Evolutionary conservation across 2,113 vertebrate species (phyloP).

Genomic region (Bubo bubo): DNA sequence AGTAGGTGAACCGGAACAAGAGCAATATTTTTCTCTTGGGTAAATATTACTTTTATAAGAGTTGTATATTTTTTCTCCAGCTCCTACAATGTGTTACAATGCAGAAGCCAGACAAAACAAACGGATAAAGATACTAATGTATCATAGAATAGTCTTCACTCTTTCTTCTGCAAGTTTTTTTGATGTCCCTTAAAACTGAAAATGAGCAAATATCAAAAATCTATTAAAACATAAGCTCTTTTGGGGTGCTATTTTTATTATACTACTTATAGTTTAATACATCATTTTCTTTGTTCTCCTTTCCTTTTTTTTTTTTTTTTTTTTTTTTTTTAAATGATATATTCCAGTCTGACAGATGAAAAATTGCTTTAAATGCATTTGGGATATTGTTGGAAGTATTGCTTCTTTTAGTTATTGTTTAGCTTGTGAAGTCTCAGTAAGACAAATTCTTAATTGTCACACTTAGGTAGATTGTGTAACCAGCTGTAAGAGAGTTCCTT

Average conservation of each 20-base stretch:
- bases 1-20: conserved; percentile 69
- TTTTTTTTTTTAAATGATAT: neutral
- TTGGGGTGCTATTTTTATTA: neutral
- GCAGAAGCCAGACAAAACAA: conserved; percentile 54
- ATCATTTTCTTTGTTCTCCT: neutral
- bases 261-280: neutral
- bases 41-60: conserved; percentile 49
- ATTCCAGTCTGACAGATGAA: neutral
- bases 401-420: neutral
- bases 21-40: conserved; percentile 36
- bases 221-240: neutral
- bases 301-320: neutral
- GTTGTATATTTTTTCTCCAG: conserved; percentile 54
- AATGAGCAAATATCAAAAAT: neutral
- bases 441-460: neutral
- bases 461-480: neutral
- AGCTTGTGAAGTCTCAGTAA: neutral
- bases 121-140: neutral
- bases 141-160: neutral
- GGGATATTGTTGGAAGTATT: neutral
- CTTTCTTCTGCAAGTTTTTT: neutral
- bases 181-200: neutral
- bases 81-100: neutral
- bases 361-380: neutral
- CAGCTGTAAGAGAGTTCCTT: neutral